Evolutionary conservation across 2,113 vertebrate genomes (phyloP), one percentile per base, ranked within the genome.

Genomic region (Mustela nigripes): DNA sequence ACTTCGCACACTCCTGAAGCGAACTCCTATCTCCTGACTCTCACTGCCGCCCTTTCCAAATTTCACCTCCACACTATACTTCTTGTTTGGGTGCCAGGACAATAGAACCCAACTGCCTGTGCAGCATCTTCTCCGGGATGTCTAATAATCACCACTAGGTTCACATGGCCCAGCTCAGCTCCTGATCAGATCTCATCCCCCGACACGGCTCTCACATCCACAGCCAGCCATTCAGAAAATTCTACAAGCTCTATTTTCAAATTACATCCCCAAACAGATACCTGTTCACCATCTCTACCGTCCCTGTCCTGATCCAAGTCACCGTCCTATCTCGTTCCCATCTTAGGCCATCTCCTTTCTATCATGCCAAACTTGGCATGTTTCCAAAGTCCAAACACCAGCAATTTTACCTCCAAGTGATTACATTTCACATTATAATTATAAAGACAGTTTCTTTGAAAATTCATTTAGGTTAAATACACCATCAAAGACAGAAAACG

Each of bases 321-420:
- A 60, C 39, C 5, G 6, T 62, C 19, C 12, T 28, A 3, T 22
- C 16, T 11, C 28, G 31, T 84, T 69, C 2, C 10, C 5, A 6
- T 39, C 7, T 84, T 16, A 56, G 24, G 7, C 7, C 8, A 2
- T 87, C 33, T 15, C 22, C 36, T 60, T 48, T 62, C 39, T 53
- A 31, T 16, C 10, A 39, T 9, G 4, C 3, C 33, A 42, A 24
- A 12, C 1, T 26, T 33, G 22, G 7, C 4, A 6, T 8, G 11
- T 67, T 50, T 93, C 39, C 39, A 36, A 86, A 90, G 62, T 15
- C 26, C 21, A 26, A 53, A 85, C 10, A 31, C 26, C 3, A n/a
- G 1, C 3, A 50, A 56, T 56, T 36, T 74, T 22, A 74, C 1
- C 22, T 33, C 11, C 33, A 53, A 36, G 42, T 63, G 22, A 78